Evolutionary conservation across 37 sponge, comb jelly and placozoan species (phyloP), one percentile per base, ranked within the genome.

Genomic region (Haliclona indistincta): DNA sequence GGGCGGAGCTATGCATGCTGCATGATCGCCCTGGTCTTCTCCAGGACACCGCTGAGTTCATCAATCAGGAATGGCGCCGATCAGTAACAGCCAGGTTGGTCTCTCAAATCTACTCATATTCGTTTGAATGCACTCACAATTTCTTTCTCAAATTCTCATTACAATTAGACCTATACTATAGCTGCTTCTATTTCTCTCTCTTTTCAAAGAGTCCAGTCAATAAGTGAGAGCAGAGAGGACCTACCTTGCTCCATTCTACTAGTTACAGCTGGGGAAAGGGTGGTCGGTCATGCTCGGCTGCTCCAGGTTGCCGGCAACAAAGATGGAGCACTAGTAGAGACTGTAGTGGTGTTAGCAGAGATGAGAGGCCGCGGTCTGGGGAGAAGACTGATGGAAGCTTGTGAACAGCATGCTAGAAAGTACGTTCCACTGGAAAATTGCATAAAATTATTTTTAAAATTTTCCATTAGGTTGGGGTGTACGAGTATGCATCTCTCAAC

Each of bases 211-310:
- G 25, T 58, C 37, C 32, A 29, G 4, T 47, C 42, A 60, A 56
- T 81, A 28, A 40, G 63, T 47, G 43, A 67, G 37, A 60, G 68
- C 26, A 26, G 23, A 38, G 75, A 60, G 40, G 56, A 55, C 1
- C 54, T 88, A 5, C 88, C 88, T 0, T 76, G 88, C 51, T 88
- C 88, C 6, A 38, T 88, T 4, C 75, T 88, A 56, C 32, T 78
- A 28, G 56, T 39, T 8, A 34, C 6, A 28, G 75, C 38, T 1
- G 41, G 41, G 5, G 66, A 26, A 38, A 37, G 34, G 17, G 88
- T 88, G 47, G 58, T 88, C 10, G 83, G 88, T 2, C 72, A 76
- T 70, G 83, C 77, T 7, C 63, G 88, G 20, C 47, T 88, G 1
- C 42, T 74, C 26, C 58, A 56, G 36, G 86, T 79, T 3, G 61